Evolutionary conservation across 1,140 invertebrate species (phyloP).

Genomic region (Magallana ariakensis): DNA sequence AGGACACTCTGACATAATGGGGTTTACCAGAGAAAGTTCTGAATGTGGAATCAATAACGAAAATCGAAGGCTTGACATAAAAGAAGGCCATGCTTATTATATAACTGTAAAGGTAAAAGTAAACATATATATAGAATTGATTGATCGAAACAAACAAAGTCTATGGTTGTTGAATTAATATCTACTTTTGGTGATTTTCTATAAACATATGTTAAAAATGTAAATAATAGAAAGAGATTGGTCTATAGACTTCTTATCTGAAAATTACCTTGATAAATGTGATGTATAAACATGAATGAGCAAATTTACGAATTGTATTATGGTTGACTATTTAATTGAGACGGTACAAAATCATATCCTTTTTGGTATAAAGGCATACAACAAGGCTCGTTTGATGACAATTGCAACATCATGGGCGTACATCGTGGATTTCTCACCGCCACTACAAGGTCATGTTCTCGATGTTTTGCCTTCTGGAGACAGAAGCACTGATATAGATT

Average conservation of each 20-base stretch:
- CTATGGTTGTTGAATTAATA: neutral
- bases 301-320: too few species aligned
- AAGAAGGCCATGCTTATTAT: slow-evolving; percentile 65
- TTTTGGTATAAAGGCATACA: slow-evolving; percentile 4
- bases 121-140: neutral
- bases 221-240: too few species aligned
- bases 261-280: too few species aligned
- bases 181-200: neutral
- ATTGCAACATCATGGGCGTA: slow-evolving; percentile 44
- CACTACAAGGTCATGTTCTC: slow-evolving; percentile 2
- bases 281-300: too few species aligned
- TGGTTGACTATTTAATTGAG: too few species aligned
- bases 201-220: too few species aligned
- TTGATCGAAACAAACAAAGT: too few species aligned
- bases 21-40: slow-evolving; percentile 33
- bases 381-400: slow-evolving; percentile 33
- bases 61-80: slow-evolving; percentile 33
- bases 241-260: too few species aligned
- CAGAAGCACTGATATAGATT: neutral
- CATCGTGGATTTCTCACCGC: slow-evolving; percentile 39
- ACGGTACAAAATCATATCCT: too few species aligned
- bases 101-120: slow-evolving; percentile 61
- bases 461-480: neutral
- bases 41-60: slow-evolving; percentile 56
- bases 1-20: slow-evolving; percentile 64